phyloP scores from a whole-genome alignment of 35 echinoderm and acorn worm genomes.

The Hemicentrotus pulcherrimus region DNA sequence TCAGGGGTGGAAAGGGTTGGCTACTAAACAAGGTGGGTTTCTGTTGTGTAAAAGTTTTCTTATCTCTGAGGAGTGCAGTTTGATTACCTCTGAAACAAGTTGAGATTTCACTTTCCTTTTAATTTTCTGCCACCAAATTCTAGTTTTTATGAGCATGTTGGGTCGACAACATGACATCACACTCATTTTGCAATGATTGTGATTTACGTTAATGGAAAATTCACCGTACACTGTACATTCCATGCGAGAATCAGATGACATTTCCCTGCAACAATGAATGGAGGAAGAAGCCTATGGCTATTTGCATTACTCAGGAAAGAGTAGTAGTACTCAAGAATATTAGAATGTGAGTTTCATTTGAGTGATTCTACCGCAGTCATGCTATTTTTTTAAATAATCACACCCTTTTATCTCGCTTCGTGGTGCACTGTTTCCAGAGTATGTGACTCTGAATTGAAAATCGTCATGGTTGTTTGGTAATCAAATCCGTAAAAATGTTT shows the following conservation, averaged over 20 bases:
- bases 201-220: not conserved
- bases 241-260: not conserved
- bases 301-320: too few relatives aligned
- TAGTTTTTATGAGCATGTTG: not conserved
- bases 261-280: too few relatives aligned
- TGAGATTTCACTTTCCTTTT: not conserved
- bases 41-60: not conserved
- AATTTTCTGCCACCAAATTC: not conserved
- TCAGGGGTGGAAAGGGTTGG: not conserved
- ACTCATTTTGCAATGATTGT: not conserved
- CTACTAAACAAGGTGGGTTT: not conserved
- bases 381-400: too few relatives aligned
- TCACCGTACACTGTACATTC: not conserved
- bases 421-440: too few relatives aligned
- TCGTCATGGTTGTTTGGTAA: too few relatives aligned
- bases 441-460: too few relatives aligned
- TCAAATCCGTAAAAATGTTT: too few relatives aligned
- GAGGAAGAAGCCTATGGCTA: too few relatives aligned
- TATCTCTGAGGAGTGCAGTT: not conserved
- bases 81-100: not conserved
- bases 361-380: too few relatives aligned
- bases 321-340: too few relatives aligned
- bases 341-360: too few relatives aligned
- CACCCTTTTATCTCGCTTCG: too few relatives aligned
- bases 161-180: not conserved